phyloP scores from a whole-genome alignment of 2,113 vertebrate species.

The Planiliza haematocheilus region DNA sequence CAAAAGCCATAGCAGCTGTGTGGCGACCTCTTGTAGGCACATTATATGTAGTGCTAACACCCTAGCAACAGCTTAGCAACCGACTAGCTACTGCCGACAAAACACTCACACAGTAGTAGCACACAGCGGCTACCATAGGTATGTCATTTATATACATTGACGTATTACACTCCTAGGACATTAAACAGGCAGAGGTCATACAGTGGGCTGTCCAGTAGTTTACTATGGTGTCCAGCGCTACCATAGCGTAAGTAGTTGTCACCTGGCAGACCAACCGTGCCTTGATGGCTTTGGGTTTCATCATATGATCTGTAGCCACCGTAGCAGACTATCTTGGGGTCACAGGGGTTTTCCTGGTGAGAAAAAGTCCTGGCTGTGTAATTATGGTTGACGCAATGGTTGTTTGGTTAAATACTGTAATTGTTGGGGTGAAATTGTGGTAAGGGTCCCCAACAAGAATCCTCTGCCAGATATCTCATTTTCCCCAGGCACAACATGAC shows the following conservation, averaged over 20 bases:
- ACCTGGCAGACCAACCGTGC: constrained; percentile 2
- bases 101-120: neutral
- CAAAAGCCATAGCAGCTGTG: neutral
- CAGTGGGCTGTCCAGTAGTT: neutral
- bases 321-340: constrained; percentile 32
- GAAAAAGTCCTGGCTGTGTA: constrained; percentile 48
- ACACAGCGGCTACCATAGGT: neutral
- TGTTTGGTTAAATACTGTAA: constrained; percentile 71
- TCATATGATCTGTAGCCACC: neutral
- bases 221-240: neutral
- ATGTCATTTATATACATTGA: neutral
- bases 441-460: constrained; percentile 52
- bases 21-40: neutral
- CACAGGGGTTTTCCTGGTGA: constrained; percentile 65
- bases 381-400: constrained; percentile 78
- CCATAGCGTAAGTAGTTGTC: neutral
- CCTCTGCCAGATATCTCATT: constrained; percentile 49
- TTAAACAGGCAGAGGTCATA: neutral
- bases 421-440: constrained; percentile 67
- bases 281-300: neutral
- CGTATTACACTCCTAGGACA: neutral
- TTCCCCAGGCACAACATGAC: constrained; percentile 42
- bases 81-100: no score
- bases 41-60: neutral
- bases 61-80: neutral